These are phyloP conservation scores for Ephialtes manifestator DNA, from an alignment of 2,888 invertebrate species.

Conservation along the genomic window DNA sequence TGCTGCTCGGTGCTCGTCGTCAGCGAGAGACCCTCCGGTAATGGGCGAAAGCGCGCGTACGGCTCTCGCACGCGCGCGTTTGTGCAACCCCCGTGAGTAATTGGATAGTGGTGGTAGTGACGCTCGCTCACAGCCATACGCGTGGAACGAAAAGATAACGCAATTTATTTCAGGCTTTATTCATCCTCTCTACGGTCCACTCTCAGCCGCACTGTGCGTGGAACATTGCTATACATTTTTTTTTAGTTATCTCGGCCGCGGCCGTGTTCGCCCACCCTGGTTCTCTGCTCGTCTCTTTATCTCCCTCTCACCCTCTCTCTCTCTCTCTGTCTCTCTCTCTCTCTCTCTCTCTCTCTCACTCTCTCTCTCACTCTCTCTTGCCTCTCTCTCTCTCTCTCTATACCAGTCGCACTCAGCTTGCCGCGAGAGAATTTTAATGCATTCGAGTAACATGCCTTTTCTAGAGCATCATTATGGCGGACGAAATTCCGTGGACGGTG, in stretches of 20 bases:
- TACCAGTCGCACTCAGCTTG: conserved; percentile 43
- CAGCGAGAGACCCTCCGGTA: conserved; percentile 49
- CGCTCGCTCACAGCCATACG: conserved; percentile 79
- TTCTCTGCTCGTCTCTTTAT: conserved; percentile 22
- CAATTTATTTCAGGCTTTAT: conserved; percentile 84
- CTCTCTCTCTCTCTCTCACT: conserved; percentile 48
- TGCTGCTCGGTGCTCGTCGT: conserved; percentile 12
- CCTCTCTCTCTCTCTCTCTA: conserved; percentile 41
- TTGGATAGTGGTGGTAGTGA: conserved; percentile 74
- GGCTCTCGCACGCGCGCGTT: conserved; percentile 47
- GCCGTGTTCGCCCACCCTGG: conserved; percentile 37
- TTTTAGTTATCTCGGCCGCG: conserved; percentile 62
- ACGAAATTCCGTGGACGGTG: conserved; percentile 70
- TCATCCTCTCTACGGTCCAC: conserved; percentile 76
- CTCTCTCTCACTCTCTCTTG: conserved; percentile 26
- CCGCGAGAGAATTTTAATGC: conserved; percentile 74
- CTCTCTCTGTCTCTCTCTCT: conserved; percentile 41
- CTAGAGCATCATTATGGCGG: conserved; percentile 71
- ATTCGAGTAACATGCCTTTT: conserved; percentile 48
- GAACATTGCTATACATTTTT: conserved; percentile 64
- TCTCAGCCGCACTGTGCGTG: conserved; percentile 63
- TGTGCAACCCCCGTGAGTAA: conserved; percentile 70
- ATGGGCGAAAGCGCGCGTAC: conserved; percentile 60
- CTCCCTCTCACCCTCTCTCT: conserved; percentile 19
- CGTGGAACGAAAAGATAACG: conserved; percentile 85